phyloP scores from a whole-genome alignment of 2,113 vertebrate species.

The Oceanodroma tethys region DNA sequence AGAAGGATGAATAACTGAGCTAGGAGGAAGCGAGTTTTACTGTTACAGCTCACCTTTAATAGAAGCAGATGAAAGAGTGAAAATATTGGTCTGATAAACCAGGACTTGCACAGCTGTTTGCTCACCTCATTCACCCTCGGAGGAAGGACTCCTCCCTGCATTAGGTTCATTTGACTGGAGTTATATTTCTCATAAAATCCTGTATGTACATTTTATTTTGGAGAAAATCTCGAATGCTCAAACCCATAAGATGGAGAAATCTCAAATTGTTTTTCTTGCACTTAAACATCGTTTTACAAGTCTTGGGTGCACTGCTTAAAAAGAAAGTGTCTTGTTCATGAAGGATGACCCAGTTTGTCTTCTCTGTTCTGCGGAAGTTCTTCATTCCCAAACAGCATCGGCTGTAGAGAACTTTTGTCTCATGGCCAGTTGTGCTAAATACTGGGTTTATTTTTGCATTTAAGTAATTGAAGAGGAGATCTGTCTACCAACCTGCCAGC shows the following conservation, averaged over 20 bases:
- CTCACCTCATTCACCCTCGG: background rate
- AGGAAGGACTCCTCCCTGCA: background rate
- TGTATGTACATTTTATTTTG: background rate
- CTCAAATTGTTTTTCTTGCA: background rate
- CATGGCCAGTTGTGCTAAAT: background rate
- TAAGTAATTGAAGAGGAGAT: background rate
- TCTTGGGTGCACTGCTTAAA: background rate
- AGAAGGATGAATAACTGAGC: background rate
- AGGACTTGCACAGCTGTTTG: background rate
- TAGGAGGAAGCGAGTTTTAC: background rate
- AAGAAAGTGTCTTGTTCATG: background rate
- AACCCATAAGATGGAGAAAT: background rate
- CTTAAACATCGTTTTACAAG: background rate
- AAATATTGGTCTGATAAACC: conserved; percentile 26
- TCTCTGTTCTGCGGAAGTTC: background rate
- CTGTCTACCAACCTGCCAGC: background rate
- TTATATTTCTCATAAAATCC: background rate
- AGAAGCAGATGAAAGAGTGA: conserved; percentile 7
- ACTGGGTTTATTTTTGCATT: background rate
- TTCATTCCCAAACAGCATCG: background rate
- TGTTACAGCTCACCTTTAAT: background rate
- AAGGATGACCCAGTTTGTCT: background rate
- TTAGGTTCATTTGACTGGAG: background rate
- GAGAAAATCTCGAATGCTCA: background rate
- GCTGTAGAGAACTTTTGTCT: background rate